phyloP scores from a whole-genome alignment of 2,797 vertebrate species.

The Streptopelia turtur region DNA sequence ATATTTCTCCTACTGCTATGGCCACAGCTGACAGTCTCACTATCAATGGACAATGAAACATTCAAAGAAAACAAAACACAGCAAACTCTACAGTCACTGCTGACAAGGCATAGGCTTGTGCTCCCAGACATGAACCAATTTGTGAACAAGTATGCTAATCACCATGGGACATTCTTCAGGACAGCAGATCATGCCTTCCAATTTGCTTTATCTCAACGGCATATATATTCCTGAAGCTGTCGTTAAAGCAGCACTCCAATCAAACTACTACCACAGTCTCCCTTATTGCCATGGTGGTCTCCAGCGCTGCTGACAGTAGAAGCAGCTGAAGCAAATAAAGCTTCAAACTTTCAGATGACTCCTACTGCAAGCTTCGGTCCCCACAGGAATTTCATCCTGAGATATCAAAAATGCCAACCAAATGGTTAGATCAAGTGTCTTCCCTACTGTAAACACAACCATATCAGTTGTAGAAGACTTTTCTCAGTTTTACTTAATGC shows the following conservation, averaged over 20 bases:
- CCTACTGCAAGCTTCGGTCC: neutral
- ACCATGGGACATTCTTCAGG: neutral
- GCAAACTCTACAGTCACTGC: accelerated
- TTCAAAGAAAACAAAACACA: neutral
- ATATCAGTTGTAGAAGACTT: neutral
- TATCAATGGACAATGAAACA: accelerated
- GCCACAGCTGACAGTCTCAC: neutral
- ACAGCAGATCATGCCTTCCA: neutral
- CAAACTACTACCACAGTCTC: neutral
- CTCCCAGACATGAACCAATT: neutral
- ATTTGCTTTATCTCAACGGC: neutral
- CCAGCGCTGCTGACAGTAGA: neutral
- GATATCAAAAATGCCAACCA: neutral
- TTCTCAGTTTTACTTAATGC: neutral
- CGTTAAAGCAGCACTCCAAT: neutral
- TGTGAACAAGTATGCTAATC: neutral
- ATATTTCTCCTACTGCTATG: neutral
- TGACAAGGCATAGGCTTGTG: neutral
- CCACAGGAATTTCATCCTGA: neutral
- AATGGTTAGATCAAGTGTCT: neutral
- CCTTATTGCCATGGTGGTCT: neutral
- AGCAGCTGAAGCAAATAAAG: neutral
- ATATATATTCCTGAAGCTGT: neutral
- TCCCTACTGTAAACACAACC: neutral
- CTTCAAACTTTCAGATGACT: neutral